Percentiles rank a stretch among this genome's conserved stretches.
Evolutionary conservation across 2,888 invertebrate species (phyloP).

Genomic region (Psylliodes chrysocephalus): DNA sequence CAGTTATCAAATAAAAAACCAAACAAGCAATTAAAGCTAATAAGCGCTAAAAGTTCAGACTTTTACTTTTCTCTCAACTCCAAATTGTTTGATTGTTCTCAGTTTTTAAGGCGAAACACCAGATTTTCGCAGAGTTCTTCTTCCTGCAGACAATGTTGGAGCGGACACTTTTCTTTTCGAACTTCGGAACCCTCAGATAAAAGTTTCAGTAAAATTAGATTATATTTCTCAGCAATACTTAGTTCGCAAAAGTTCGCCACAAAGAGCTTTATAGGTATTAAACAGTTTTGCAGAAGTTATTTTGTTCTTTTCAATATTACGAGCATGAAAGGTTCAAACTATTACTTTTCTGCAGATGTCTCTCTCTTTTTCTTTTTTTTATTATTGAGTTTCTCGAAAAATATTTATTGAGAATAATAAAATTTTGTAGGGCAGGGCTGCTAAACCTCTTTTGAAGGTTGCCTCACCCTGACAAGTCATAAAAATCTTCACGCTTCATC

Average conservation of each 20-base stretch:
- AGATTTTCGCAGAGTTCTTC: slow-evolving; percentile 4
- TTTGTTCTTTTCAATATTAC: slow-evolving; percentile 13
- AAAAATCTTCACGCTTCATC: too few relatives aligned
- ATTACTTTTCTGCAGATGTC: background rate
- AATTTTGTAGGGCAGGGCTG: too few relatives aligned
- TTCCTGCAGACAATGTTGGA: slow-evolving; percentile 18
- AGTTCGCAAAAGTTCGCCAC: slow-evolving; percentile 36
- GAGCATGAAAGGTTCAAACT: background rate
- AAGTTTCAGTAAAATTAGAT: slow-evolving; percentile 42
- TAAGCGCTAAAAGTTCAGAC: slow-evolving; percentile 1
- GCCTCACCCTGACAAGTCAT: too few relatives aligned
- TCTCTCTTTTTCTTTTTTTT: too few relatives aligned
- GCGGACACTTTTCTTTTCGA: slow-evolving; percentile 34
- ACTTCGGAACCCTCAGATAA: slow-evolving; percentile 31
- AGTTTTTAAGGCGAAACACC: slow-evolving; percentile 17
- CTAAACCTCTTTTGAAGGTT: too few relatives aligned
- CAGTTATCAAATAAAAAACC: background rate
- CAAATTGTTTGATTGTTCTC: slow-evolving; percentile 9
- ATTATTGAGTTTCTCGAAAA: too few relatives aligned
- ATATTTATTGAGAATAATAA: too few relatives aligned
- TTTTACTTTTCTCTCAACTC: background rate
- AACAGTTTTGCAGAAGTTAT: slow-evolving; percentile 46
- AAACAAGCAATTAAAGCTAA: slow-evolving; percentile 10
- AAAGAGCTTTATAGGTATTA: slow-evolving; percentile 40
- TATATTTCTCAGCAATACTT: slow-evolving; percentile 39